Base-by-base conservation (phyloP, 2,113 vertebrate species). In the Bagarius yarrelli region DNA sequence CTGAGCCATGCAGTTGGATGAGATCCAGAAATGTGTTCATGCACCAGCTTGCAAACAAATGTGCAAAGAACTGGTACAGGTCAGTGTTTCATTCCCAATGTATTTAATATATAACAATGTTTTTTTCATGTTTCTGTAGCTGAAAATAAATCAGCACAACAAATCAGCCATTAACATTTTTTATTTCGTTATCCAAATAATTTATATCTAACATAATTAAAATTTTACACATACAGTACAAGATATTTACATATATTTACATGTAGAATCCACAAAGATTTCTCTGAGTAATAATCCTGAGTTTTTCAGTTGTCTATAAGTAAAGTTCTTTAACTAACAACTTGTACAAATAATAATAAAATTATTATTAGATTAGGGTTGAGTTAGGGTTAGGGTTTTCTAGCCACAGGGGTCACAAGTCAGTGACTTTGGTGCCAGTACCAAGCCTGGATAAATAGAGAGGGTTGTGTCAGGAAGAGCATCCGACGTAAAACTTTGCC, bases 81-180 rank as follows among this genome's bases (percentile, higher is more conserved):
- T 69, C 52, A 15, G 53, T 36, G 15, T 81, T 81, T 78, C n/a
- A 78, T 75, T 52, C 72, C 34, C 77, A 52, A 72, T 83, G 3
- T 36, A 81, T 75, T 75, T 69, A n/a, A 74, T 74, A 61, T 16
- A 47, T 59, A 15, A 57, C 78, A n/a, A 60, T n/a, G 36, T 23
- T 52, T 73, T 61, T 19, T 56, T 11, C 18, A 18, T 13, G 56
- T 73, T 57, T 44, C 57, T 53, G 6, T 40, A 32, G n/a, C 27
- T 19, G 66, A 11, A 61, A 70, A 47, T 47, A 25, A 8, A 63
- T 53, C 57, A 19, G 55, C 67, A 80, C 44, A 80, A 72, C n/a
- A n/a, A n/a, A n/a, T 80, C 78, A 57, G 30, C 44, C 57, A 52
- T 63, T 2, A 76, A 13, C 25, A 44, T 25, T 27, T 81, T 23